These are phyloP conservation scores for Centropyge bicolor DNA, from an alignment of 2,797 vertebrate species.

Conservation along the genomic window DNA sequence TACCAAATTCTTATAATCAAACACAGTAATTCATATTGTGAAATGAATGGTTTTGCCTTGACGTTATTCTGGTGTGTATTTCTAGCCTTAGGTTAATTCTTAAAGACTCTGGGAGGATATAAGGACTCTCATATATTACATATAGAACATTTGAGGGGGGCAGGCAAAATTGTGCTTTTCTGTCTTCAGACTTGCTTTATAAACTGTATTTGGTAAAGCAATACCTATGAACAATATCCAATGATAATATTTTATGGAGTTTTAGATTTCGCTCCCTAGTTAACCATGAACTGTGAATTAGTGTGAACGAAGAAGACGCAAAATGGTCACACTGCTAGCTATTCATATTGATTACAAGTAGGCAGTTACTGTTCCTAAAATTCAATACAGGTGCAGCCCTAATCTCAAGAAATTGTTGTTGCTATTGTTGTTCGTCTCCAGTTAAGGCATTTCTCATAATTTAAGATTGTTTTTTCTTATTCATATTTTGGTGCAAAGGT, in stretches of 20 bases:
- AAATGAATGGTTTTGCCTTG: not conserved
- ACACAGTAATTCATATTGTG: not conserved
- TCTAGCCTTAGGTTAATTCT: not conserved
- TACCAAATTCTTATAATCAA: not conserved
- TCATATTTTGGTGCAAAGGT: not conserved
- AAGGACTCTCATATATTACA: too few species aligned
- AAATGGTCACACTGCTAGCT: not conserved
- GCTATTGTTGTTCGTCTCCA: not conserved
- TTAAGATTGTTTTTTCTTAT: not conserved
- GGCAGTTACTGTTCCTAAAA: not conserved
- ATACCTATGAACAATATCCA: not conserved
- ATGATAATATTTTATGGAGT: not conserved
- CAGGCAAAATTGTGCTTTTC: not conserved
- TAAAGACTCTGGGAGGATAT: too few species aligned
- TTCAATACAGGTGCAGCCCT: not conserved
- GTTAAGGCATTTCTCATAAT: not conserved
- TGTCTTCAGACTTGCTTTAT: not conserved
- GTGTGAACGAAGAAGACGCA: not conserved
- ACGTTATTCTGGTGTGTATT: not conserved
- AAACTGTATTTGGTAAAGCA: not conserved
- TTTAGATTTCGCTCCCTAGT: not conserved
- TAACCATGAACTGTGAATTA: not conserved
- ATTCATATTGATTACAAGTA: not conserved
- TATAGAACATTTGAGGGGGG: not conserved
- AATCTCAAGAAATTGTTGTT: not conserved